Evolutionary conservation across 2,113 vertebrate genomes (phyloP).

Genomic region (Dicerorhinus sumatrensis): DNA sequence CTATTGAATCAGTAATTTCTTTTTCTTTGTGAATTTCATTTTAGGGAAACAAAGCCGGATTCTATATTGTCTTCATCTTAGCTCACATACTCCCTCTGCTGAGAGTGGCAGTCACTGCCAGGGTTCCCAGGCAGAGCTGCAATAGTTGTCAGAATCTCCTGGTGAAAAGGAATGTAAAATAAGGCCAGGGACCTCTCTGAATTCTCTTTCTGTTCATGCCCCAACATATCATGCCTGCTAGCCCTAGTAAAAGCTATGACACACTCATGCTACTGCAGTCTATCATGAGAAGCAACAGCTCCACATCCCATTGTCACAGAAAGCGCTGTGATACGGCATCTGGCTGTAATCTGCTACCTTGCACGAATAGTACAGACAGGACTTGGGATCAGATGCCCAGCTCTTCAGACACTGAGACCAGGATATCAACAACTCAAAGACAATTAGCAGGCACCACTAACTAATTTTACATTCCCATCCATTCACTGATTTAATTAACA

Average conservation of each 20-base stretch:
- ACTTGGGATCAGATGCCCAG: constrained; percentile 13
- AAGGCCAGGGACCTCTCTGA: constrained; percentile 3
- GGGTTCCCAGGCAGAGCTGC: constrained; percentile 19
- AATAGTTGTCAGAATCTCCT: constrained; percentile 15
- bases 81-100: constrained; percentile 73
- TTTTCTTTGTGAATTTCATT: constrained; percentile 77
- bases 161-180: not conserved
- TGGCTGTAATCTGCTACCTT: constrained; percentile 31
- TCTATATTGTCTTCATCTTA: constrained; percentile 52
- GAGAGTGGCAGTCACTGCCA: constrained; percentile 38
- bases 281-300: not conserved
- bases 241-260: not conserved
- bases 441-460: not conserved
- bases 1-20: constrained; percentile 56
- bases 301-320: not conserved
- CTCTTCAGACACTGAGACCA: not conserved
- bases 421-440: not conserved
- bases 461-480: constrained; percentile 38
- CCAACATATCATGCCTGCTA: not conserved
- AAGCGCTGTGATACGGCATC: not conserved
- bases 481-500: not conserved
- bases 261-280: not conserved
- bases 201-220: not conserved
- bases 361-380: not conserved
- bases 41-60: constrained; percentile 72